Evolutionary conservation across 2,797 vertebrate genomes (phyloP).

Genomic region (Arrhamphus sclerolepis): DNA sequence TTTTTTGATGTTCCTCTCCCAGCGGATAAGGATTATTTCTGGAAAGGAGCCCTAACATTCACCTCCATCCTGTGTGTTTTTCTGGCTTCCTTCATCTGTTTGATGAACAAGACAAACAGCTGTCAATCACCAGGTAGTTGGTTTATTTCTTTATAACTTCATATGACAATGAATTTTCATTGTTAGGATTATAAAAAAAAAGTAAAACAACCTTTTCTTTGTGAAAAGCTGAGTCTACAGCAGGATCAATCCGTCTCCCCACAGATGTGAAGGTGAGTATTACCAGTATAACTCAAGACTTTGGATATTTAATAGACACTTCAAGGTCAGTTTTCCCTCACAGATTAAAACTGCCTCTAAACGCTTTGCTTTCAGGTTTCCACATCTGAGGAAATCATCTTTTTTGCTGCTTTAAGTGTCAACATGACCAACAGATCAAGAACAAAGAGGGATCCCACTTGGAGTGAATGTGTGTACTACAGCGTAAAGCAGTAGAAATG

Average conservation of each 20-base stretch:
- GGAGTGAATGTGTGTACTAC: slow-evolving; percentile 35
- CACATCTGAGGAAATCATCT: background rate
- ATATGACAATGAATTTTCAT: no score
- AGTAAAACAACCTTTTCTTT: background rate
- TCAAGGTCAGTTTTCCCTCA: background rate
- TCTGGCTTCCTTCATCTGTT: slow-evolving; percentile 6
- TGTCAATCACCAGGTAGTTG: slow-evolving; percentile 1
- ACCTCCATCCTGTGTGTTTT: slow-evolving; percentile 22
- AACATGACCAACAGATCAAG: background rate
- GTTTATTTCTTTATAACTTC: background rate
- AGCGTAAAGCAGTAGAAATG: slow-evolving; percentile 10
- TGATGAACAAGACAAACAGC: slow-evolving; percentile 7
- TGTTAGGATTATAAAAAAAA: no score
- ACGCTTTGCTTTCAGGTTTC: background rate
- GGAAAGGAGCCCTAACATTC: slow-evolving; percentile 3
- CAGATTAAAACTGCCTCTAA: background rate
- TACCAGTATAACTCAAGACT: background rate
- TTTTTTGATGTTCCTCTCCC: background rate
- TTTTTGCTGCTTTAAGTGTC: slow-evolving; percentile 13
- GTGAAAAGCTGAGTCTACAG: background rate
- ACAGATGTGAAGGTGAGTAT: background rate
- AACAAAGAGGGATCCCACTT: background rate
- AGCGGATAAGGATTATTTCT: background rate
- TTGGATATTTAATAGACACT: no score
- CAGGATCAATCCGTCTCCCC: background rate